Conservation (phyloP, 2,797 vertebrate species). For the Myiotriccus ornatus region DNA sequence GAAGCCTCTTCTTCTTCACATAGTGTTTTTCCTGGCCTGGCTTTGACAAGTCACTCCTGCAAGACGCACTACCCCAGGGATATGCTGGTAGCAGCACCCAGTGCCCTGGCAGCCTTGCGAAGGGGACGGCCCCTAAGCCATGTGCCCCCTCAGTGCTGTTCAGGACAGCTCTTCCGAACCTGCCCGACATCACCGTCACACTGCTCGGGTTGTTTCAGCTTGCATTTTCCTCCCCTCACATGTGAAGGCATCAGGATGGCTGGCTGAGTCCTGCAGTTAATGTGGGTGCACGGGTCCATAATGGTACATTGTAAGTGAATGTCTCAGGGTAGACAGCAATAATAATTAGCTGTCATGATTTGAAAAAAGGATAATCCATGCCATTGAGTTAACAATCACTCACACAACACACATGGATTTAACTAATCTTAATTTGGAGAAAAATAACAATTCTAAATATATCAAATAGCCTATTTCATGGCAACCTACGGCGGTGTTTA, state of each 20-base stretch:
- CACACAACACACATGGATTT: conserved; percentile 75
- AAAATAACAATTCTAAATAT: conserved; percentile 81
- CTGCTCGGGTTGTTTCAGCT: neutral
- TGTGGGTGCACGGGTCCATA: conserved; percentile 54
- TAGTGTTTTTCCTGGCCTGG: neutral
- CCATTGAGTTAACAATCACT: conserved; percentile 75
- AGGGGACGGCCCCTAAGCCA: neutral
- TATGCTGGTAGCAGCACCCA: neutral
- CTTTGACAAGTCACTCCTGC: neutral
- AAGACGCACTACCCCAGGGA: neutral
- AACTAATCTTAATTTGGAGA: conserved; percentile 80
- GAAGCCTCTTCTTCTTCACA: neutral
- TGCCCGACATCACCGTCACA: fast-evolving
- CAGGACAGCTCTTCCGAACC: neutral
- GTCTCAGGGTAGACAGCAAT: conserved; percentile 71
- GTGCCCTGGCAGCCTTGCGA: neutral
- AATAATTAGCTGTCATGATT: conserved; percentile 80
- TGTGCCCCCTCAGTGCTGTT: neutral
- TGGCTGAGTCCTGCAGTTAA: conserved; percentile 61
- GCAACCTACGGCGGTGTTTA: conserved; percentile 72
- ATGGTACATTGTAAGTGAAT: conserved; percentile 61
- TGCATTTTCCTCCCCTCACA: neutral
- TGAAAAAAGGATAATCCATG: conserved; percentile 75
- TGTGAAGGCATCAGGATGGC: conserved; percentile 31
- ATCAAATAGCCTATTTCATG: conserved; percentile 73